A percentile compares a stretch with the other conserved stretches of the same genome.
Evolutionary conservation across 2,888 invertebrate species (phyloP).

Genomic region (Amiota communis): DNA sequence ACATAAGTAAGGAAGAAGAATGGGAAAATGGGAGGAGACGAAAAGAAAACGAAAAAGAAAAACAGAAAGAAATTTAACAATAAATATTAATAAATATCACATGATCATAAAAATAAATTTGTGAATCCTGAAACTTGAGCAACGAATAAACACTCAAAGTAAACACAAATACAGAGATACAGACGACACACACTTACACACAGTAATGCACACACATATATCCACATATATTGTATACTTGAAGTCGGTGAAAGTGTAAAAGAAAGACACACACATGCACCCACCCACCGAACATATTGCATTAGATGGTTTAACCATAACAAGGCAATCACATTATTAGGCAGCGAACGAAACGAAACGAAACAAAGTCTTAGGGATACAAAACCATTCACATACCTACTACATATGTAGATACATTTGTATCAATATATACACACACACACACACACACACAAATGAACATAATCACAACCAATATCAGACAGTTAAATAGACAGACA

Average conservation of each 20-base stretch:
- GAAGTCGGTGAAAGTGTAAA: neutral
- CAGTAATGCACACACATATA: too few species aligned
- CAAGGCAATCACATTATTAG: constrained; percentile 66
- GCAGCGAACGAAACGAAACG: constrained; percentile 23
- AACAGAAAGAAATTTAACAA: constrained; percentile 55
- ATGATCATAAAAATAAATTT: constrained; percentile 66
- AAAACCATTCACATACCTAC: neutral
- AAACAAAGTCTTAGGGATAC: neutral
- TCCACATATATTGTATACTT: constrained; percentile 2
- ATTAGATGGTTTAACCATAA: constrained; percentile 66
- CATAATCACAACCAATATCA: constrained; percentile 23
- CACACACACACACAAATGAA: constrained; percentile 2
- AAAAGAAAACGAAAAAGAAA: constrained; percentile 10
- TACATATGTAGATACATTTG: too few species aligned
- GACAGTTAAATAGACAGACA: neutral
- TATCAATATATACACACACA: neutral
- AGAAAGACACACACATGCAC: too few species aligned
- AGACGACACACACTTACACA: constrained; percentile 11
- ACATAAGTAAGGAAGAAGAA: too few species aligned
- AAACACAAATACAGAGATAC: neutral
- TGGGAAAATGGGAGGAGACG: neutral
- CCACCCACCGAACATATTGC: too few species aligned
- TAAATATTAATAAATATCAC: constrained; percentile 66
- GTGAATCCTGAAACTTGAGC: constrained; percentile 53
- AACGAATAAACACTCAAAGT: neutral